phyloP scores from a whole-genome alignment of 2,888 invertebrate genomes.

The Xanthia icteritia region DNA sequence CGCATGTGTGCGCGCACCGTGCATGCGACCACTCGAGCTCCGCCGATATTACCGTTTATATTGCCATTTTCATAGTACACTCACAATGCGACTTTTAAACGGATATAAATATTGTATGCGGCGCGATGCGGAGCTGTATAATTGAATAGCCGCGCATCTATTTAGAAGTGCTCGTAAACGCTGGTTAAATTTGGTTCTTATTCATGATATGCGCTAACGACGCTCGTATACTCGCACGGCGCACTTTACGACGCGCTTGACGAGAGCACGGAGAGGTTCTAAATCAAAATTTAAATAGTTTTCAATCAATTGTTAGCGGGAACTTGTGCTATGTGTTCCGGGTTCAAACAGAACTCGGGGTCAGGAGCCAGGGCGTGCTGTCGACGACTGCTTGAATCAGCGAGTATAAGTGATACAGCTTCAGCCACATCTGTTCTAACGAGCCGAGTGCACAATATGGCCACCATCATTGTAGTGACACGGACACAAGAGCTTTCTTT shows the following conservation, averaged over 20 bases:
- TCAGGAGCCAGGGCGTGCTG: background rate
- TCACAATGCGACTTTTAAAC: slow-evolving; percentile 57
- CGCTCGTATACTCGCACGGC: slow-evolving; percentile 6
- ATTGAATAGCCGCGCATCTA: slow-evolving; percentile 65
- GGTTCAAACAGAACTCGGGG: slow-evolving; percentile 25
- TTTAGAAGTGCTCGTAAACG: slow-evolving; percentile 62
- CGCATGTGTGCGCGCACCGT: slow-evolving; percentile 29
- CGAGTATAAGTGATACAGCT: background rate
- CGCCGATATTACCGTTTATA: slow-evolving; percentile 58
- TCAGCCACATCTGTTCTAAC: background rate
- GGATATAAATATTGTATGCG: slow-evolving; percentile 66
- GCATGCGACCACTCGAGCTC: slow-evolving; percentile 4
- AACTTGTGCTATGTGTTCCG: slow-evolving; percentile 39
- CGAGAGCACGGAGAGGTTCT: slow-evolving; percentile 40
- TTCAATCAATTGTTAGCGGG: slow-evolving; percentile 50
- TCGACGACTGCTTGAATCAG: background rate
- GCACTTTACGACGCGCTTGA: slow-evolving; percentile 38
- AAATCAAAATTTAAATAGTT: slow-evolving; percentile 55
- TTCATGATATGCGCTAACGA: slow-evolving; percentile 68
- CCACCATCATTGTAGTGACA: background rate
- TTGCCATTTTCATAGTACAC: slow-evolving; percentile 55
- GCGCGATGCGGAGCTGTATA: slow-evolving; percentile 54
- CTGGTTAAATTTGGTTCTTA: slow-evolving; percentile 57
- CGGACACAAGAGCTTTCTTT: slow-evolving; percentile 1
- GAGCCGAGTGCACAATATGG: background rate